phyloP scores from a whole-genome alignment of 2,888 invertebrate species.

The Listrodromus nycthemerus region DNA sequence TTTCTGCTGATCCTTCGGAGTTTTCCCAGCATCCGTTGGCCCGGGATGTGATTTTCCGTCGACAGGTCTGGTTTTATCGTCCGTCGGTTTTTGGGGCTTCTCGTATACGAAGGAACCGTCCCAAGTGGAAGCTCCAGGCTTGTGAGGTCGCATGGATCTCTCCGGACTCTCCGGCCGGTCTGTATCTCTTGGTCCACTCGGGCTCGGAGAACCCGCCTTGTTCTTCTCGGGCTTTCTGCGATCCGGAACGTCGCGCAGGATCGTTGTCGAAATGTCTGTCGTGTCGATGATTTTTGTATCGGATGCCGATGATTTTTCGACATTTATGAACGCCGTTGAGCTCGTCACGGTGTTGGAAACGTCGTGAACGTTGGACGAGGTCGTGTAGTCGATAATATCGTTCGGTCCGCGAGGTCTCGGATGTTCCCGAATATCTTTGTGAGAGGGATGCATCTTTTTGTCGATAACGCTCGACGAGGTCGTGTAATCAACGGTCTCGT shows the following conservation, averaged over 20 bases:
- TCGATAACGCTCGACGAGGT: constrained; percentile 62
- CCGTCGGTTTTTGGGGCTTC: constrained; percentile 62
- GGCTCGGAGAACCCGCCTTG: constrained; percentile 23
- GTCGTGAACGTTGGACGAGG: constrained; percentile 45
- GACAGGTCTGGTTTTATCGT: constrained; percentile 49
- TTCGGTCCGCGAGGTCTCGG: constrained; percentile 44
- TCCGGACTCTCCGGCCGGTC: constrained; percentile 57
- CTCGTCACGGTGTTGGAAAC: constrained; percentile 57
- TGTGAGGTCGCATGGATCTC: constrained; percentile 58
- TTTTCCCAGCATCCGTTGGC: constrained; percentile 31
- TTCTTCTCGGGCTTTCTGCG: constrained; percentile 39
- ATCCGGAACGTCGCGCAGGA: constrained; percentile 50
- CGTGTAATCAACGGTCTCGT: constrained; percentile 31
- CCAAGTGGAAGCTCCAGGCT: constrained; percentile 73
- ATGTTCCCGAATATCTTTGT: constrained; percentile 29
- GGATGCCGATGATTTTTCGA: constrained; percentile 64
- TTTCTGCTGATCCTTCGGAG: constrained; percentile 36
- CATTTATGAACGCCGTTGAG: constrained; percentile 60
- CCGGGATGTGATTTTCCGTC: constrained; percentile 50
- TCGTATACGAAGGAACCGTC: constrained; percentile 75
- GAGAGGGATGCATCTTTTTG: constrained; percentile 57
- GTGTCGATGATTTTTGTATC: constrained; percentile 65
- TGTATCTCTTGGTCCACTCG: constrained; percentile 34
- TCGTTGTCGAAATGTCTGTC: constrained; percentile 62
- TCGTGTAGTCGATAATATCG: constrained; percentile 51